A percentile compares a stretch with the other conserved stretches of the same genome.
phyloP scores from a whole-genome alignment of 2,113 vertebrate genomes.

The Loxodonta africana region DNA sequence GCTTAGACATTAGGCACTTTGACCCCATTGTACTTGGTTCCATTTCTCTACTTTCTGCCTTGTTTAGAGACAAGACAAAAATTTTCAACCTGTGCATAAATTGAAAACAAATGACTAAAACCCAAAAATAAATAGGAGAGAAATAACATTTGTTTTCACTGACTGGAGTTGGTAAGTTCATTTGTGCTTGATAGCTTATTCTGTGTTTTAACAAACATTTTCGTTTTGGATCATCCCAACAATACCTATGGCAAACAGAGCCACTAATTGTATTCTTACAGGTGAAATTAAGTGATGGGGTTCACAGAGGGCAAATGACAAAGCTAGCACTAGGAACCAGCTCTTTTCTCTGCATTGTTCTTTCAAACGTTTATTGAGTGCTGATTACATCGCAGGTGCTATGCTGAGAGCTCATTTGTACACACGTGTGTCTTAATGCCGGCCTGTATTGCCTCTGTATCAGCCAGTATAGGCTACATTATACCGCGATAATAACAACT shows the following conservation, averaged over 20 bases:
- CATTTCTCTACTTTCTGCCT: conserved; percentile 19
- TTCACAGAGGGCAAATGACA: background rate
- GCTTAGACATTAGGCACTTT: background rate
- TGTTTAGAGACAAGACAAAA: conserved; percentile 23
- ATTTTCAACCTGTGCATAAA: background rate
- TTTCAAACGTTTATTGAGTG: background rate
- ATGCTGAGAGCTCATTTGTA: background rate
- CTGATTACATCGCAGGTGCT: background rate
- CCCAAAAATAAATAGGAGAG: background rate
- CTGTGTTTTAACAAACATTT: background rate
- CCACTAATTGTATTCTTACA: background rate
- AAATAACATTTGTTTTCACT: background rate
- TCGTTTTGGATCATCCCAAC: background rate
- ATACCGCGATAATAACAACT: background rate
- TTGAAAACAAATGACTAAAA: background rate
- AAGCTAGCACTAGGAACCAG: background rate
- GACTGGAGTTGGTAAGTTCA: background rate
- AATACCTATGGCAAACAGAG: background rate
- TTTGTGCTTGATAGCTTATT: background rate
- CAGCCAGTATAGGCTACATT: background rate
- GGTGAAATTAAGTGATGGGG: background rate
- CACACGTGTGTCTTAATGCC: background rate
- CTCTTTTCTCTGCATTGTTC: background rate
- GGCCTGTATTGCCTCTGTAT: too few species aligned
- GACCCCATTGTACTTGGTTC: background rate